Base-by-base conservation (phyloP, 2,888 invertebrate species). In the Microctonus aethiopoides region DNA sequence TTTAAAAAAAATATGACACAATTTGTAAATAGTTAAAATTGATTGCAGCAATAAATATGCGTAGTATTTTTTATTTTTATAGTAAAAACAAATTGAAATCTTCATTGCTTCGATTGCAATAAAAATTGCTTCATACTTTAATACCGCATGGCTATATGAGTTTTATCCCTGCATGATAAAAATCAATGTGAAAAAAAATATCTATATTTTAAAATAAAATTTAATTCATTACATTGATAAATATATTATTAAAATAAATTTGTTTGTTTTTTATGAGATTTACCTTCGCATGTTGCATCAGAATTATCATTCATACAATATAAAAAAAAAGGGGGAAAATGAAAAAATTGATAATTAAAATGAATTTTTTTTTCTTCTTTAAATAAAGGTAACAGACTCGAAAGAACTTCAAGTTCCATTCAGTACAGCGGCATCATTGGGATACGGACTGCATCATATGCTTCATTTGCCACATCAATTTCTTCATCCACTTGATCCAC, bases 381-480 rank as follows among this genome's bases (percentile, higher is more conserved):
- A 16, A 46, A 52, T 39, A 29, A 67, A 85, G 85, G 82, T 85
- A 70, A 79, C 84, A 73, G 86, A 86, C 71, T 83, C 87, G 69
- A 91, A 91, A 87, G 91, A 91, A 81, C 88, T 92, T 71, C 92
- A 91, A 86, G 89, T 90, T 84, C 92, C 90, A 79, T 91, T 90
- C 87, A 84, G 85, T 68, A 89, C 89, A 78, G 90, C 89, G 79
- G 89, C 84, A 2, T 83, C 87, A 29, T 83, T 87, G 57, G 88
- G 88, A 74, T 91, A 92, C 83, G 91, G 92, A 72, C 87, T 91
- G 24, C 92, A 92, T 86, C 90, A 92, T 77, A 88, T 93, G 83
- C 91, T 92, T 79, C 92, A 92, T 81, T 88, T 93, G 78, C 92
- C 92, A 82, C 92, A 92, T 75, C 93, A 92, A 83, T 91, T 93